A percentile compares a stretch with the other conserved stretches of the same genome.
phyloP scores from a whole-genome alignment of 2,113 vertebrate genomes.

The Ploceus nigricollis region DNA sequence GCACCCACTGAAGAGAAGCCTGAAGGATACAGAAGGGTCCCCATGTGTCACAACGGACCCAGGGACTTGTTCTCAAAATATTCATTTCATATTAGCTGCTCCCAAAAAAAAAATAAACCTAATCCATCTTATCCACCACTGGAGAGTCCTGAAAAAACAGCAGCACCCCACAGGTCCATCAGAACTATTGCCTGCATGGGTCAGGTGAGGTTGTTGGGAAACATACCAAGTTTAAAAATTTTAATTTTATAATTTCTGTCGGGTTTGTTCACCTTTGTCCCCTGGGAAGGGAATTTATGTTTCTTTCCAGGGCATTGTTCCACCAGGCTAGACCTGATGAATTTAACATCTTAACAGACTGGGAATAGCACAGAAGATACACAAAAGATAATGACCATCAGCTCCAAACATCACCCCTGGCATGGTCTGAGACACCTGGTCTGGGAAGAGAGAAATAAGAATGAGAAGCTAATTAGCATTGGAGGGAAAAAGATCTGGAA shows the following conservation, averaged over 20 bases:
- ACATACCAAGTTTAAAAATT: background rate
- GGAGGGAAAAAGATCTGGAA: background rate
- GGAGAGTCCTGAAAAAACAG: background rate
- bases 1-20: background rate
- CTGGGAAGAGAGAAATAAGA: background rate
- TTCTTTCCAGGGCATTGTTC: background rate
- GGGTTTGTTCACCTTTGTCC: background rate
- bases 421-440: background rate
- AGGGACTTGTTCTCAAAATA: background rate
- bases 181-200: background rate
- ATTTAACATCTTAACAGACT: background rate
- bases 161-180: background rate
- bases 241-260: background rate
- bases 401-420: background rate
- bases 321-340: background rate
- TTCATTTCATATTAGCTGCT: background rate
- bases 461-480: background rate
- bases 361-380: background rate
- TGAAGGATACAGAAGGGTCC: background rate
- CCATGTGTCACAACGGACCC: rapidly evolving
- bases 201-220: background rate
- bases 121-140: background rate
- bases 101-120: background rate
- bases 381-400: background rate
- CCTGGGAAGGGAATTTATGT: rapidly evolving